Percentiles rank a stretch among this genome's conserved stretches.
Evolutionary conservation across 2,113 vertebrate genomes (phyloP).

Genomic region (Chionodraco myersi): DNA sequence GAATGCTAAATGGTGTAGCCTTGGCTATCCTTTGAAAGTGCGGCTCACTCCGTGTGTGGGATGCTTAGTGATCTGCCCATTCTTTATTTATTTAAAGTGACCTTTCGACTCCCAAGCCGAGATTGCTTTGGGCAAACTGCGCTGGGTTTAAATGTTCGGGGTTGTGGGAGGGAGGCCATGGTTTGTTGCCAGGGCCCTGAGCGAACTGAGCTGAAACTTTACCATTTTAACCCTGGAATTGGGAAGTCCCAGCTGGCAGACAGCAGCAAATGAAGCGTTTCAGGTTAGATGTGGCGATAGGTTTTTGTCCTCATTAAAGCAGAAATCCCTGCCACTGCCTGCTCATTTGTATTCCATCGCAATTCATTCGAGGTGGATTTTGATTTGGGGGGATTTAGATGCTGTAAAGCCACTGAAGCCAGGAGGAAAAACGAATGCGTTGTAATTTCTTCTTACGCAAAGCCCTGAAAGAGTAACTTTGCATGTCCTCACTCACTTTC

Average conservation of each 20-base stretch:
- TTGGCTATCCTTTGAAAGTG: constrained; percentile 74
- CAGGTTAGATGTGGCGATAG: constrained; percentile 82
- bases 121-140: constrained; percentile 77
- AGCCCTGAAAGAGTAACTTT: constrained; percentile 63
- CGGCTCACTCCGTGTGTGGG: constrained; percentile 73
- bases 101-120: constrained; percentile 73
- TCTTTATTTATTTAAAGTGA: constrained; percentile 85
- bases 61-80: constrained; percentile 75
- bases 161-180: constrained; percentile 75
- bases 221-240: constrained; percentile 64
- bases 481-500: constrained; percentile 46
- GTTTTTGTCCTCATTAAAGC: constrained; percentile 85
- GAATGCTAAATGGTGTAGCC: constrained; percentile 75
- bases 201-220: constrained; percentile 59
- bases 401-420: constrained; percentile 67
- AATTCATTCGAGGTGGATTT: constrained; percentile 73
- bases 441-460: constrained; percentile 57
- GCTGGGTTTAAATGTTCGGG: constrained; percentile 77
- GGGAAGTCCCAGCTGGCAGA: constrained; percentile 74
- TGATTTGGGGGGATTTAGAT: constrained; percentile 75
- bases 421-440: constrained; percentile 55
- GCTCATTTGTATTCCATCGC: constrained; percentile 80
- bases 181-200: constrained; percentile 67
- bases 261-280: constrained; percentile 80
- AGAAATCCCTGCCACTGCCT: constrained; percentile 78